Conservation (phyloP, 2,888 invertebrate species). For the Tipula unca region DNA sequence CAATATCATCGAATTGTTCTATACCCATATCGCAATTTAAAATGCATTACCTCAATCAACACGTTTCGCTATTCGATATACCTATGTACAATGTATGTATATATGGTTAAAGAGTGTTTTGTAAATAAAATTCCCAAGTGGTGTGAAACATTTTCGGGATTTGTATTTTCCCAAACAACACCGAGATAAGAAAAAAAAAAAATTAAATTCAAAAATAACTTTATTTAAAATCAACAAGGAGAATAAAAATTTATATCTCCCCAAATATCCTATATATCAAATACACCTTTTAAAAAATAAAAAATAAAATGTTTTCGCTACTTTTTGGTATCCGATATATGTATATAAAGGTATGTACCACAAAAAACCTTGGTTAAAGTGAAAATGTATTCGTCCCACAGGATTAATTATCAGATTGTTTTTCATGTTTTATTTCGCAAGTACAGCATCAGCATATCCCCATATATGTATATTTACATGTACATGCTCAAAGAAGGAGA, state of each 20-base stretch:
- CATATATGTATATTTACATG: too few relatives aligned
- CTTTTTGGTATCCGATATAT: background rate
- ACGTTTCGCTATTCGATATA: background rate
- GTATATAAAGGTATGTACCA: background rate
- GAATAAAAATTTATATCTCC: background rate
- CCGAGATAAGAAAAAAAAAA: background rate
- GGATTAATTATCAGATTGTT: constrained; percentile 8
- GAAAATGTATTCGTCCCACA: background rate
- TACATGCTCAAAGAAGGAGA: background rate
- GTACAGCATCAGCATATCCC: background rate
- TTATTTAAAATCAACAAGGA: constrained; percentile 14
- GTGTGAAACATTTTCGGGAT: background rate
- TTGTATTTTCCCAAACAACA: background rate
- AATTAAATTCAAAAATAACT: background rate
- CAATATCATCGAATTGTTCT: background rate
- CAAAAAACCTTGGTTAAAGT: background rate
- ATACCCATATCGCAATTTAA: background rate
- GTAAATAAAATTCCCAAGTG: background rate
- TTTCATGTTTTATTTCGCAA: background rate
- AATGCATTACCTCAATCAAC: background rate
- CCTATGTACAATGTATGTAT: too few relatives aligned
- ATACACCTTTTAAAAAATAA: background rate
- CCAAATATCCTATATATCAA: background rate
- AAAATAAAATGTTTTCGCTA: background rate
- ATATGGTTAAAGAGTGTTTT: background rate